Evolutionary conservation across 2,113 vertebrate genomes (phyloP).

Genomic region (Callithrix jacchus): DNA sequence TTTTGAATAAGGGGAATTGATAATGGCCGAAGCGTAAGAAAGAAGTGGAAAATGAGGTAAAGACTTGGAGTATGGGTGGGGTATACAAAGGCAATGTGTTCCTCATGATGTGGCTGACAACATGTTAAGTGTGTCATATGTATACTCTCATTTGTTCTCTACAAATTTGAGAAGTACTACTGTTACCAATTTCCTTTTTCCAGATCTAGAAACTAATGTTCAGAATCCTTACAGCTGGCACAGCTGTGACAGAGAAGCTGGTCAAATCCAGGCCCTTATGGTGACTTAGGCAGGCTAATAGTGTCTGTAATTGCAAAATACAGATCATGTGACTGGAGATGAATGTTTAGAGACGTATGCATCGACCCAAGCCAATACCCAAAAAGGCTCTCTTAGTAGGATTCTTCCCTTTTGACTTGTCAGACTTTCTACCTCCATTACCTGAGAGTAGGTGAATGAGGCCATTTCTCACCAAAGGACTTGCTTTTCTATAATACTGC

Average conservation of each 20-base stretch:
- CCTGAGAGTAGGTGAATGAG: not conserved
- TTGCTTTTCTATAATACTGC: not conserved
- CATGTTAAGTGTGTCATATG: not conserved
- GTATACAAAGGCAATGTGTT: not conserved
- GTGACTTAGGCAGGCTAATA: not conserved
- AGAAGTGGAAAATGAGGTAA: not conserved
- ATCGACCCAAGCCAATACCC: not conserved
- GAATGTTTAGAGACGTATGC: not conserved
- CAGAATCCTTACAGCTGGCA: not conserved
- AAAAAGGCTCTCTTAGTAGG: not conserved
- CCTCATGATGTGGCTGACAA: not conserved
- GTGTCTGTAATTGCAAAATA: not conserved
- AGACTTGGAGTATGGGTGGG: not conserved
- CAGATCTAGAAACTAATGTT: slow-evolving; percentile 11
- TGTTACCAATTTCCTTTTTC: not conserved
- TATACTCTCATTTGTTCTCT: not conserved
- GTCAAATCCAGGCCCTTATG: not conserved
- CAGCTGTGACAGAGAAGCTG: not conserved
- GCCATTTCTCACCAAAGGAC: slow-evolving; percentile 2
- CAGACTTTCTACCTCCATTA: not conserved
- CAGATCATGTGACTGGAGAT: not conserved
- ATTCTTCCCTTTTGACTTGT: not conserved
- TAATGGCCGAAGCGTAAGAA: not conserved
- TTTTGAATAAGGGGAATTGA: not conserved
- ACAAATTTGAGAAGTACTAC: not conserved